Evolutionary conservation across 1,140 invertebrate genomes (phyloP), one percentile per base, ranked within the genome.

Genomic region (Drosophila melanica): DNA sequence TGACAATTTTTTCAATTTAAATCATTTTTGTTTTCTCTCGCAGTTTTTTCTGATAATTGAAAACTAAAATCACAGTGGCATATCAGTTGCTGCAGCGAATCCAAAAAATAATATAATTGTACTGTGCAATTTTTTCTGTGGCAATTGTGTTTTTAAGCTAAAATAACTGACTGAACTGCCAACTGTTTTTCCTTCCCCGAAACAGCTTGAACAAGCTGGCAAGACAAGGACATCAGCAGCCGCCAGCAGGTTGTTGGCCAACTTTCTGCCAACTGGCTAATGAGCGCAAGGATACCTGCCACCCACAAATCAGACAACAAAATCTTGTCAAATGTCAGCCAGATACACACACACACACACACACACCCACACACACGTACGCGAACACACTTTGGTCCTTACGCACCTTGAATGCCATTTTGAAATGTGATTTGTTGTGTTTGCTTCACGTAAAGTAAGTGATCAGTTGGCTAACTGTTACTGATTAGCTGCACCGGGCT

Each of bases 341-440:
- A n/a, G n/a, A 5, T 0, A 12, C 55, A 30, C 55, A 59, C 9
- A 44, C 62, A 51, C 33, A 57, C 33, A 30, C 14, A 37, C 30
- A 58, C 42, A n/a, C n/a, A n/a, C n/a, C n/a, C 45, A 35, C n/a
- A 68, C 23, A 68, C 14, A 33, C 20, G 58, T 12, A 55, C 27
- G 35, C 6, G 10, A 6, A 23, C 2, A 27, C 45, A 58, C 39
- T 42, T 58, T 23, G 42, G 18, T 57, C 39, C 44, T 64, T 85
- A 86, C 87, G 77, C 82, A 90, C 87, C 87, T 90, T 90, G 60
- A 90, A 90, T 78, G 89, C 87, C 87, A 90, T 90, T 81, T 81
- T 59, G 20, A 30, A 30, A n/a, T 58, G 18, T 73, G 63, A 18
- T 50, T 60, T 72, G 27, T 41, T 35, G 14, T 60, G 11, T 45